Evolutionary conservation across 2,113 vertebrate species (phyloP).

Genomic region (Bothrops jararaca): DNA sequence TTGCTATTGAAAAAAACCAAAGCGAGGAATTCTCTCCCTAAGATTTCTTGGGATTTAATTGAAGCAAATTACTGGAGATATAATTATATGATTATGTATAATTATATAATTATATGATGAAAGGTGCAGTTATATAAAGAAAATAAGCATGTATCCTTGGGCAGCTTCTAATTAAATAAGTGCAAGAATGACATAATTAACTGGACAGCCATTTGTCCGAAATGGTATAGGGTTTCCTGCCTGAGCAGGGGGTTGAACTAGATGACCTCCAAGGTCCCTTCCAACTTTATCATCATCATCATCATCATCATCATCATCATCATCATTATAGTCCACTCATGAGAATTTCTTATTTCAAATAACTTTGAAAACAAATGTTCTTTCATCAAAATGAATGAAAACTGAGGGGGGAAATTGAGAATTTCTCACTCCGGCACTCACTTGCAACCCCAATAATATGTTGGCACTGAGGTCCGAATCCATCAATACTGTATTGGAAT

Average conservation of each 20-base stretch:
- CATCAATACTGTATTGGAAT: background rate
- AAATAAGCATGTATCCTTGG: background rate
- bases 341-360: background rate
- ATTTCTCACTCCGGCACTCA: background rate
- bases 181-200: background rate
- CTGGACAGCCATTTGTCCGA: too few species aligned
- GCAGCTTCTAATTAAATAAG: background rate
- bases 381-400: background rate
- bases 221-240: too few species aligned
- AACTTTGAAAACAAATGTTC: background rate
- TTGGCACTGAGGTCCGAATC: background rate
- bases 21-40: background rate
- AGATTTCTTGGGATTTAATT: background rate
- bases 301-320: too few species aligned
- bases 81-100: background rate
- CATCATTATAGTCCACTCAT: background rate
- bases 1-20: background rate
- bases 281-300: too few species aligned
- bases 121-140: background rate
- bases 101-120: background rate
- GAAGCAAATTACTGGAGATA: background rate
- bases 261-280: too few species aligned
- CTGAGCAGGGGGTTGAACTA: too few species aligned
- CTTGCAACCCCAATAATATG: background rate
- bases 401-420: background rate